A percentile compares a stretch with the other conserved stretches of the same genome.
These are phyloP conservation scores for Hipparchia semele DNA, from an alignment of 2,888 invertebrate species.

Conservation along the genomic window DNA sequence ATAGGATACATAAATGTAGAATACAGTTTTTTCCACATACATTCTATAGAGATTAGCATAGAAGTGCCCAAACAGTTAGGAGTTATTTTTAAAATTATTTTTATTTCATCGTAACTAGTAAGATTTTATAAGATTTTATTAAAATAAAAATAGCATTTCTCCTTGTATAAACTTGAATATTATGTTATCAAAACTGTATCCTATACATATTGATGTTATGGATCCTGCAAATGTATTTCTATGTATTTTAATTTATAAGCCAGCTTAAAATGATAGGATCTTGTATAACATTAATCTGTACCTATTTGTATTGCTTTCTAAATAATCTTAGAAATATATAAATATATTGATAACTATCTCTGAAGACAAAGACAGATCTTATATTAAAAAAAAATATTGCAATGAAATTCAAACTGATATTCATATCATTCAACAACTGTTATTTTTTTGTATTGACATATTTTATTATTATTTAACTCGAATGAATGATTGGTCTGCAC, in stretches of 20 bases:
- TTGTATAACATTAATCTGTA: not conserved
- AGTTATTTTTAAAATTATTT: no score
- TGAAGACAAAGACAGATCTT: not conserved
- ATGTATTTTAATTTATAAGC: not conserved
- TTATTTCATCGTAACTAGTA: no score
- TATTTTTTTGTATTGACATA: not conserved
- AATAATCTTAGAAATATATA: not conserved
- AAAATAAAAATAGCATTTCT: not conserved
- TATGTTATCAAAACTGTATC: not conserved
- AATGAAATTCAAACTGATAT: not conserved
- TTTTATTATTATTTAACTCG: not conserved
- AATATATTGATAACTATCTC: not conserved
- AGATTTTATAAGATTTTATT: not conserved
- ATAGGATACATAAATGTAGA: not conserved
- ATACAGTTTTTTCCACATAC: not conserved
- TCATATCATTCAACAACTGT: constrained; percentile 5
- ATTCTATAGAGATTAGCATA: not conserved
- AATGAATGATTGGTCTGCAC: not conserved
- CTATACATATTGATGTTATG: not conserved
- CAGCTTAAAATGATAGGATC: not conserved
- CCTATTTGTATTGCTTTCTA: not conserved
- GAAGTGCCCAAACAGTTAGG: no score
- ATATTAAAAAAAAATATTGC: no score
- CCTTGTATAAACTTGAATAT: not conserved
- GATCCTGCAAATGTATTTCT: not conserved